These are phyloP conservation scores for Miniopterus natalensis DNA, from an alignment of 2,113 vertebrate genomes.

Conservation along the genomic window DNA sequence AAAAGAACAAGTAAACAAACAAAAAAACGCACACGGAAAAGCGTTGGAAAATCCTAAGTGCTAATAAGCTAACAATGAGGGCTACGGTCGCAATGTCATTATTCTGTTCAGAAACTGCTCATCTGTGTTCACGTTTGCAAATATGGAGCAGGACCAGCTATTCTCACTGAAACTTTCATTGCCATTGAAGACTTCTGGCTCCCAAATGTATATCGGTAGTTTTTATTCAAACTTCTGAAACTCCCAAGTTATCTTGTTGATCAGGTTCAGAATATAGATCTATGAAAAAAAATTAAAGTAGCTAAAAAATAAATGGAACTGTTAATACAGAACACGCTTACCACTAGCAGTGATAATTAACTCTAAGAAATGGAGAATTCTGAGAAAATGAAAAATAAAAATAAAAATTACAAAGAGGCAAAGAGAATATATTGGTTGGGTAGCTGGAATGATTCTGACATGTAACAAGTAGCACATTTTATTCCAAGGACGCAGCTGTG, in stretches of 20 bases:
- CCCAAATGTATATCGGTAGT: neutral
- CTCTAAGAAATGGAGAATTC: neutral
- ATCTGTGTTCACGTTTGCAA: neutral
- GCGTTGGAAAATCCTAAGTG: neutral
- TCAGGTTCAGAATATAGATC: neutral
- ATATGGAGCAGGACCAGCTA: neutral
- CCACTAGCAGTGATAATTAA: neutral
- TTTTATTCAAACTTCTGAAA: neutral
- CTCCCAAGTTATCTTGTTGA: neutral
- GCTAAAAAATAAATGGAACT: too few relatives aligned
- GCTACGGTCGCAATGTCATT: neutral
- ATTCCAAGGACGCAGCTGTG: neutral
- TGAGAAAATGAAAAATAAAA: neutral
- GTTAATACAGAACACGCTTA: neutral
- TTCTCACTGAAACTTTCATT: neutral
- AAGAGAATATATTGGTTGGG: neutral
- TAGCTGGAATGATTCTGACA: neutral
- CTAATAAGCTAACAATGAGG: neutral
- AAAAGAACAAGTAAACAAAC: neutral
- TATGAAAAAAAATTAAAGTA: neutral
- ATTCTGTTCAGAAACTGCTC: neutral
- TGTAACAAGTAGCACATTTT: neutral
- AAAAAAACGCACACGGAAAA: neutral
- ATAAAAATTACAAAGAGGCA: neutral
- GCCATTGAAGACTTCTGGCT: neutral